Percentiles rank a stretch among this genome's conserved stretches.
These are phyloP conservation scores for Morpho deidamia DNA, from an alignment of 2,888 invertebrate species.

Conservation along the genomic window DNA sequence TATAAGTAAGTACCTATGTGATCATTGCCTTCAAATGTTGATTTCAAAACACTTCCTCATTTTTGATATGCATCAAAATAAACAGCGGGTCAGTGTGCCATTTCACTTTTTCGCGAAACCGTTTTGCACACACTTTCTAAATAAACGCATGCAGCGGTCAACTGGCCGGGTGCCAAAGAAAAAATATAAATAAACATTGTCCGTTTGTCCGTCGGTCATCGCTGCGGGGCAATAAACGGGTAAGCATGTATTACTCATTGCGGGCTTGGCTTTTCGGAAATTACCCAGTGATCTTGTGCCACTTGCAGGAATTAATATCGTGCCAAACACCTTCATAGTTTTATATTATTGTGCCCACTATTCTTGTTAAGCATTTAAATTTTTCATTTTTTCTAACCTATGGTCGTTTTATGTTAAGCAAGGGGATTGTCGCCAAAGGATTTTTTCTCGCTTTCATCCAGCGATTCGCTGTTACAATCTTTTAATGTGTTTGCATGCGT, in stretches of 20 bases:
- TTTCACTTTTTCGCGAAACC: slow-evolving; percentile 20
- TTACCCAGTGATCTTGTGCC: too few relatives aligned
- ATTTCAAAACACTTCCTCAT: neutral
- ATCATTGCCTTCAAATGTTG: neutral
- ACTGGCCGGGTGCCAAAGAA: slow-evolving; percentile 27
- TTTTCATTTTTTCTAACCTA: too few relatives aligned
- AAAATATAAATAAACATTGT: slow-evolving; percentile 28
- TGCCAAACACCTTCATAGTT: too few relatives aligned
- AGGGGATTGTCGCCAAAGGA: too few relatives aligned
- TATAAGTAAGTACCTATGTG: too few relatives aligned
- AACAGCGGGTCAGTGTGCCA: slow-evolving; percentile 13
- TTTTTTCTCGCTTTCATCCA: too few relatives aligned
- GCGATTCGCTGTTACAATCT: too few relatives aligned
- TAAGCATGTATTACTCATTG: slow-evolving; percentile 30
- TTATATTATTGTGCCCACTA: too few relatives aligned
- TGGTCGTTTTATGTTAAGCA: too few relatives aligned
- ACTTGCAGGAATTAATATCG: too few relatives aligned
- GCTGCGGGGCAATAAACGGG: slow-evolving; percentile 30
- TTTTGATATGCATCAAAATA: slow-evolving; percentile 14
- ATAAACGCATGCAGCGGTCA: slow-evolving; percentile 25
- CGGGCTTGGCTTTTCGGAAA: neutral
- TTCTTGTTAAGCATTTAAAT: too few relatives aligned
- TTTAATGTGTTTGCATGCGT: too few relatives aligned
- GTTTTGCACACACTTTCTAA: slow-evolving; percentile 23
- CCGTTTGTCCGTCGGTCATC: slow-evolving; percentile 32